Evolutionary conservation across 2,888 invertebrate species (phyloP).

Genomic region (Ophion slaviceki): DNA sequence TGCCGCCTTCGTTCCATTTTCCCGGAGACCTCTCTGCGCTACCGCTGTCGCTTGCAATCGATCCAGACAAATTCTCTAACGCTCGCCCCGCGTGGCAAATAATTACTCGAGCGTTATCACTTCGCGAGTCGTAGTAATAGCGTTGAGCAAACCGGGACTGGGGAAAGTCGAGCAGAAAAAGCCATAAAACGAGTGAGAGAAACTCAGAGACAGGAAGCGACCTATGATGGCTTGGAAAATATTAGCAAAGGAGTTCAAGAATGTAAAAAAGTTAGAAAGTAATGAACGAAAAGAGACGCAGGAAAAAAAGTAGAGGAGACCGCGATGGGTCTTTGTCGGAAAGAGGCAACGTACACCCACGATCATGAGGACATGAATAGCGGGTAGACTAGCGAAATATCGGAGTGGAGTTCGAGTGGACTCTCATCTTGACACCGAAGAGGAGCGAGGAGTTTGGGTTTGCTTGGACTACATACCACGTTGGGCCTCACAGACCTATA

Average conservation of each 20-base stretch:
- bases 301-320: conserved; percentile 1
- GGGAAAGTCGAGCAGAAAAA: conserved; percentile 43
- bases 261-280: neutral
- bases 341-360: neutral
- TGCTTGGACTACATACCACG: neutral
- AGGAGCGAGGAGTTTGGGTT: neutral
- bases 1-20: conserved; percentile 19
- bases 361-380: no score
- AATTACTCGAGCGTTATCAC: conserved; percentile 68
- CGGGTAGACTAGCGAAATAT: neutral
- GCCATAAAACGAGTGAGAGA: conserved; percentile 20
- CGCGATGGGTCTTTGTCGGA: neutral
- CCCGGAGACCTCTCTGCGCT: conserved; percentile 17
- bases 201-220: conserved; percentile 7
- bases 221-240: conserved; percentile 25
- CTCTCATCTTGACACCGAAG: neutral
- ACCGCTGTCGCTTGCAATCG: conserved; percentile 32
- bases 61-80: conserved; percentile 60
- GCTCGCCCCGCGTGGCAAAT: conserved; percentile 51
- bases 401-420: neutral
- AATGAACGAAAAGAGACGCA: neutral
- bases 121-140: conserved; percentile 63
- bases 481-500: no score
- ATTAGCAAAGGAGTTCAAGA: conserved; percentile 7
- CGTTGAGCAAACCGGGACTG: conserved; percentile 44